Evolutionary conservation across 2,113 vertebrate genomes (phyloP).

Genomic region (Eubucco bourcierii): DNA sequence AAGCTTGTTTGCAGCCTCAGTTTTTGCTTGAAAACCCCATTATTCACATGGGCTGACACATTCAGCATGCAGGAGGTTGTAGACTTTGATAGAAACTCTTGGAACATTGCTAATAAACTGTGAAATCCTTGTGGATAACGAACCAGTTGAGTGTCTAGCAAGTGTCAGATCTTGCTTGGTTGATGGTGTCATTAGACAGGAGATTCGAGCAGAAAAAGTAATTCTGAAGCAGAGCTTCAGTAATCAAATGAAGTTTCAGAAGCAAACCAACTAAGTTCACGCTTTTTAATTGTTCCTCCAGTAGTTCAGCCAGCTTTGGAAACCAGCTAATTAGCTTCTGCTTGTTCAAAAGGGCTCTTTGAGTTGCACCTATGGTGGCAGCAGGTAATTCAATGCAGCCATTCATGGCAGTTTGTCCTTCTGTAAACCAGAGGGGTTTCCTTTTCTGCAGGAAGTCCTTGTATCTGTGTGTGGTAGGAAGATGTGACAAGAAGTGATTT

Average conservation of each 20-base stretch:
- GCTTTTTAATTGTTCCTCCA: neutral
- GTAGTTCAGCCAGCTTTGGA: neutral
- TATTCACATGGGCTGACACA: neutral
- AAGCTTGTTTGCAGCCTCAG: neutral
- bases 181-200: neutral
- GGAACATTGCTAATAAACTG: neutral
- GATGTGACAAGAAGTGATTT: neutral
- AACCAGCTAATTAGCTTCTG: neutral
- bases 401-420: neutral
- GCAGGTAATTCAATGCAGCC: neutral
- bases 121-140: neutral
- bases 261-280: neutral
- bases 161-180: neutral
- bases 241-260: neutral
- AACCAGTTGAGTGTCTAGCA: neutral
- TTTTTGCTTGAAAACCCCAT: neutral
- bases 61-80: neutral
- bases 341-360: neutral
- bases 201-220: neutral
- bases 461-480: neutral
- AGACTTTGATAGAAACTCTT: neutral
- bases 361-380: neutral
- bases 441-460: neutral
- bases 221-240: neutral
- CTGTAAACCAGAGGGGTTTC: neutral